Evolutionary conservation across 1,140 invertebrate genomes (phyloP).

Genomic region (Pseudachorutes palmiensis): DNA sequence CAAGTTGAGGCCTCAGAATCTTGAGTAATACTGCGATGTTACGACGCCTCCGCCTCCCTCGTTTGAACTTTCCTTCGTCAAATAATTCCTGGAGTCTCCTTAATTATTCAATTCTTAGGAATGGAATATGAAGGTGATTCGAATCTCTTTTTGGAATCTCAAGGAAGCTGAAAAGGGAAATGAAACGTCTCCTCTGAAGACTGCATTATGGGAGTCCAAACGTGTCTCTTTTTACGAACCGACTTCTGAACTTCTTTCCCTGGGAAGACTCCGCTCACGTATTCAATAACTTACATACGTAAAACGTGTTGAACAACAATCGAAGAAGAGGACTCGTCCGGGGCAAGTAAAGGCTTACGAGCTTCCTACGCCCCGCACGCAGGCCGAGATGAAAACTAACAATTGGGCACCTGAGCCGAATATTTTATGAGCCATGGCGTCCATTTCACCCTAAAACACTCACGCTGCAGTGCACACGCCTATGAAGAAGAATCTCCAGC

Average conservation of each 20-base stretch:
- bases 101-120: neutral
- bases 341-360: neutral
- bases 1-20: too few species aligned
- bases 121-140: neutral
- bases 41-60: too few species aligned
- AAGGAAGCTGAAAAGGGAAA: neutral
- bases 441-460: neutral
- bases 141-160: neutral
- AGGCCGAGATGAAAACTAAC: neutral
- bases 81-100: neutral
- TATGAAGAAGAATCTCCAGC: too few species aligned
- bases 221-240: neutral
- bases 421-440: slow-evolving; percentile 1
- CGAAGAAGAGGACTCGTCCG: neutral
- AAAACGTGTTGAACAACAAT: slow-evolving; percentile 9
- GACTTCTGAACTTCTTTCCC: too few species aligned
- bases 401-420: slow-evolving; percentile 9
- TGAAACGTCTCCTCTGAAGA: neutral
- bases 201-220: neutral
- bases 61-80: neutral
- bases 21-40: too few species aligned
- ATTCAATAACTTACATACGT: slow-evolving; percentile 9
- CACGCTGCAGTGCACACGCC: neutral
- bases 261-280: neutral
- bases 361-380: neutral